These are phyloP conservation scores for Drosophila sulfurigaster DNA, from an alignment of 1,140 invertebrate genomes.

Conservation along the genomic window DNA sequence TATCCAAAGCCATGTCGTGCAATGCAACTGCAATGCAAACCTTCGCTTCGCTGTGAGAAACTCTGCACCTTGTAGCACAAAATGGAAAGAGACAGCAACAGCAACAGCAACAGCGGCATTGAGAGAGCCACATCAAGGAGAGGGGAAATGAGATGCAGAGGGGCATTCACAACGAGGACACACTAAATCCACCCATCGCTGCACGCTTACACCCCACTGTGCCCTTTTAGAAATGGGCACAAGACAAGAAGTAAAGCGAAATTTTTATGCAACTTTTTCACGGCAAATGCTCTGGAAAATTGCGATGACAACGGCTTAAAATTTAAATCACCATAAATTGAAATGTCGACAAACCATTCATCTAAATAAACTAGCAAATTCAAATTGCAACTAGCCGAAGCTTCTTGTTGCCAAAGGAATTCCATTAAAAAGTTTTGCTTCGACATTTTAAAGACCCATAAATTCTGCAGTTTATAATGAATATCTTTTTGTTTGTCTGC, in stretches of 20 bases:
- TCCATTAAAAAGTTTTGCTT: no score
- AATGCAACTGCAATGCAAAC: constrained; percentile 44
- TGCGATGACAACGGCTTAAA: constrained; percentile 46
- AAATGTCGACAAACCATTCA: constrained; percentile 49
- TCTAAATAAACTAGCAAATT: constrained; percentile 1
- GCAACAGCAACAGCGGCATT: not conserved
- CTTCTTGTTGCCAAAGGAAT: not conserved
- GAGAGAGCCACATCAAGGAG: not conserved
- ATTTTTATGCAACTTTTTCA: constrained; percentile 57
- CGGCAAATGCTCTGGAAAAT: constrained; percentile 53
- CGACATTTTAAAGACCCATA: no score
- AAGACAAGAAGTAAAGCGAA: constrained; percentile 10
- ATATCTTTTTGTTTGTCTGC: no score
- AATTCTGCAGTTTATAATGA: no score
- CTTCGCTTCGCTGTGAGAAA: constrained; percentile 73
- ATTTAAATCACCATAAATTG: constrained; percentile 65
- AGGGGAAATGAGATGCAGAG: not conserved
- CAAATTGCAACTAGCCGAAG: not conserved
- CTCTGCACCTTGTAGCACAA: constrained; percentile 68
- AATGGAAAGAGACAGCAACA: constrained; percentile 2
- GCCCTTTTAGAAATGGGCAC: constrained; percentile 19
- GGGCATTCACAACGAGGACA: constrained; percentile 28
- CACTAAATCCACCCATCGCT: not conserved
- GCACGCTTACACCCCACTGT: no score
- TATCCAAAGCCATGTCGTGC: constrained; percentile 39